Evolutionary conservation across 2,113 vertebrate genomes (phyloP), one percentile per base, ranked within the genome.

Genomic region (Chamaea fasciata): DNA sequence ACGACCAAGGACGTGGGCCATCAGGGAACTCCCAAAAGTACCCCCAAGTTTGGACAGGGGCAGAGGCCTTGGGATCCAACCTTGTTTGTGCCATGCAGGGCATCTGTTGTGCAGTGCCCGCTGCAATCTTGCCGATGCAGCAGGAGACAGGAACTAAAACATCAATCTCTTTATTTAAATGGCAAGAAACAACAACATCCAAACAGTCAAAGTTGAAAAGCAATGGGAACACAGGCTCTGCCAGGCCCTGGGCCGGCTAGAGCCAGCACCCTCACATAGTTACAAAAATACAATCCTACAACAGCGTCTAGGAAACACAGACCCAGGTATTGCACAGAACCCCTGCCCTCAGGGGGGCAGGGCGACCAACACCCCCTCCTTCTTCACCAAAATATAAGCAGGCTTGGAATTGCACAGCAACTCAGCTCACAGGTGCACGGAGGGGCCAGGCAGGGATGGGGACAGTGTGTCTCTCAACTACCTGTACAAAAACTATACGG

Each of bases 361-460:
- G 73, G 80, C 0, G 3, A 95, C 53, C 68, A 93, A 89, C 70
- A 75, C 62, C 78, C 88, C 90, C 91, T 90, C 95, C 30, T 31
- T 74, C 30, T 30, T 74, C 2, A 30, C 81, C 44, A 4, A 90
- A 94, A 89, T 74, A 83, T 31, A 95, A 95, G 94, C 90, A 91
- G 94, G 94, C 92, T 92, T 82, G 91, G 97, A 97, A 97, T 97
- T 97, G 97, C 97, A 97, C 96, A 97, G 96, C 96, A 97, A 97
- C 97, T 96, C 96, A 46, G 89, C 92, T 95, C 78, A 79, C 42
- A 2, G 3, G n/a, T 10, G 26, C 77, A 80, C 0, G 9, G 79
- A 95, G 68, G 79, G 71, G 87, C 53, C 44, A 21, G 74, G 89
- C 7, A 3, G 83, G 90, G 39, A 69, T 49, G 69, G 83, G 91